Evolutionary conservation across 2,888 invertebrate genomes (phyloP), one percentile per base, ranked within the genome.

Genomic region (Phania funesta): DNA sequence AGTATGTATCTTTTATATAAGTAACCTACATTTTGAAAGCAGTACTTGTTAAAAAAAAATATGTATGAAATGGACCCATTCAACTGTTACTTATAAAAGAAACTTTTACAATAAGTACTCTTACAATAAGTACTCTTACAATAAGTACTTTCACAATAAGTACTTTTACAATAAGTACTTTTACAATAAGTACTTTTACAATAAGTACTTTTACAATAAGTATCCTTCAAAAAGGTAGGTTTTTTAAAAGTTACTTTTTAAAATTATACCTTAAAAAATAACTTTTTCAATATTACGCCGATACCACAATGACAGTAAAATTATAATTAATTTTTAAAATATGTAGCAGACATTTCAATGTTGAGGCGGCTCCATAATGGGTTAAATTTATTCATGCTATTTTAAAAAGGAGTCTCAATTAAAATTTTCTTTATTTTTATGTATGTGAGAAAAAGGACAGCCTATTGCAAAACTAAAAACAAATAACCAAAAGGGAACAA

Each of bases 351-450:
- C 32, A 68, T 44, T 62, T 32, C n/a, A 44, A 22, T 44, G 41
- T 38, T 52, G 52, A 32, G 60, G 54, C 68, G 44, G 78, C 11
- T 7, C 50, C 73, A 73, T 79, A 79, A 79, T 32, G 78, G 78
- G 78, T 79, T 79, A 79, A 71, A 79, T 73, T 65, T 67, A 79
- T 79, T 58, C 71, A 73, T 73, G 65, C 41, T 52, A 29, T 79
- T 73, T 60, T 32, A 24, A 65, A 73, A 79, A 79, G 71, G 71
- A 79, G 71, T 73, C 71, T 73, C 78, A 79, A 79, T 79, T 79
- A 79, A 73, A 79, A 79, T 79, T 76, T 79, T 67, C 71, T 46
- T 73, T 35, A 79, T 5, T 71, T 78, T 73, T 58, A 52, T 56
- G 68, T 64, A 54, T 70, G 70, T 73, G 71, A 73, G 52, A 70